These are phyloP conservation scores for Microhierax caerulescens DNA, from an alignment of 2,797 vertebrate genomes.

Conservation along the genomic window DNA sequence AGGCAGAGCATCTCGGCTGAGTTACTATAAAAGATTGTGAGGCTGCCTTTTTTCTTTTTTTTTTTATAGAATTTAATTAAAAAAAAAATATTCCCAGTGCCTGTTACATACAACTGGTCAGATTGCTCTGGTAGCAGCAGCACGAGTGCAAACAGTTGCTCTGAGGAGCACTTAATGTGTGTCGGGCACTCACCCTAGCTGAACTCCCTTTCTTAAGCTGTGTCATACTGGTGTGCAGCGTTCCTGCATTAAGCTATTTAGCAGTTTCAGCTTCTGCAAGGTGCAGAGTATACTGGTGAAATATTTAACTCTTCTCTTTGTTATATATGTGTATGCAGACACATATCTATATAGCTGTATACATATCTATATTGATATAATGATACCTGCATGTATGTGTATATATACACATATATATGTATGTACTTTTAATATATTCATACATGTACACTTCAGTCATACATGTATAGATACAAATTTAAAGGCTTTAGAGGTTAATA, in stretches of 20 bases:
- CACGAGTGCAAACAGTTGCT: not conserved
- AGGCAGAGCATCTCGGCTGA: not conserved
- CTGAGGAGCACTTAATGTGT: not conserved
- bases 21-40: not conserved
- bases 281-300: not conserved
- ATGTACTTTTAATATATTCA: not conserved
- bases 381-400: fast-evolving
- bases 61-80: not conserved
- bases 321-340: not conserved
- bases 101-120: not conserved
- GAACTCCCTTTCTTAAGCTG: not conserved
- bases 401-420: fast-evolving
- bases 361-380: not conserved
- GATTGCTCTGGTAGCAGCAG: not conserved
- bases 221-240: not conserved
- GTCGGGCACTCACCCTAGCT: not conserved
- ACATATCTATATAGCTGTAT: not conserved
- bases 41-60: not conserved
- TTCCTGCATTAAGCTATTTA: not conserved
- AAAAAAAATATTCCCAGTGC: not conserved
- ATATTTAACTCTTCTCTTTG: not conserved
- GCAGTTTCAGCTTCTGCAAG: not conserved
- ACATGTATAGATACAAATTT: not conserved
- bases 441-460: not conserved
- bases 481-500: not conserved